Evolutionary conservation across 2,113 vertebrate species (phyloP).

Genomic region (Daubentonia madagascariensis): DNA sequence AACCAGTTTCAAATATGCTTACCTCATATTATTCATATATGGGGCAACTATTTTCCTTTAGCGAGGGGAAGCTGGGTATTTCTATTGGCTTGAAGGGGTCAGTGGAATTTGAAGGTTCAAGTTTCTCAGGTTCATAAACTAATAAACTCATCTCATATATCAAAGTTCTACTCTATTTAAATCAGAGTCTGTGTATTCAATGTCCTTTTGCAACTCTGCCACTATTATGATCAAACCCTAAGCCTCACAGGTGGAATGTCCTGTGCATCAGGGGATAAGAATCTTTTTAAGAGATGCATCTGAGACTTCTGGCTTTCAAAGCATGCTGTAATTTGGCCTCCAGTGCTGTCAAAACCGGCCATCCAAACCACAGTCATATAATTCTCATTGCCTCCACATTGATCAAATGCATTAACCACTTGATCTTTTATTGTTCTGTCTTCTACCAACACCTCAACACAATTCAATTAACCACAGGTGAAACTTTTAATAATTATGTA

Average conservation of each 20-base stretch:
- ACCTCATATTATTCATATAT: neutral
- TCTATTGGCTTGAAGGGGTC: neutral
- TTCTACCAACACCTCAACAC: neutral
- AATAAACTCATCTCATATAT: neutral
- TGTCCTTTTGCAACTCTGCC: neutral
- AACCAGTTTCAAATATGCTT: neutral
- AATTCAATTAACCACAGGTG: neutral
- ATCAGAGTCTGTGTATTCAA: neutral
- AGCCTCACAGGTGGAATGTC: neutral
- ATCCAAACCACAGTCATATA: neutral
- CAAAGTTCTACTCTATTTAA: neutral
- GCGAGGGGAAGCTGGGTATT: neutral
- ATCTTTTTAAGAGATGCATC: neutral
- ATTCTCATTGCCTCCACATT: neutral
- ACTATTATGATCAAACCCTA: neutral
- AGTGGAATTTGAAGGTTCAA: neutral
- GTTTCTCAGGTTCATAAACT: neutral
- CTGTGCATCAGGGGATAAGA: neutral
- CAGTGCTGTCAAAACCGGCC: neutral
- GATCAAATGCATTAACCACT: neutral
- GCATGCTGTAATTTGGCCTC: neutral
- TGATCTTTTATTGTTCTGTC: neutral
- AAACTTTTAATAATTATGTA: neutral
- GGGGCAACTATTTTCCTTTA: neutral
- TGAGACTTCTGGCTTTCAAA: neutral